phyloP scores from a whole-genome alignment of 2,888 invertebrate species.

The Volucella inanis region DNA sequence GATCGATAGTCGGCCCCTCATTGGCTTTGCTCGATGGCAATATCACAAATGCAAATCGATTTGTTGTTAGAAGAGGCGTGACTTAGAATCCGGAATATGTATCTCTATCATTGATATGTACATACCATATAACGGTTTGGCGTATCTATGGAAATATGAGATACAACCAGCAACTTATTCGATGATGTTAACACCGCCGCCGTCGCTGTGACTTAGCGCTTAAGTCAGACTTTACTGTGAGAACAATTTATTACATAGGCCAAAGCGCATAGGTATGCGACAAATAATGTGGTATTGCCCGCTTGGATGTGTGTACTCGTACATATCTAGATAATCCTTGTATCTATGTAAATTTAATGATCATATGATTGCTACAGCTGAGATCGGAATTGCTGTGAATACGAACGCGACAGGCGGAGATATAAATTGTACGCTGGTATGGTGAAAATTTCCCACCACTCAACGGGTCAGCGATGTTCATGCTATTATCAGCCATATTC shows the following conservation, averaged over 20 bases:
- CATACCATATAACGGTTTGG: slow-evolving; percentile 29
- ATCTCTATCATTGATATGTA: slow-evolving; percentile 42
- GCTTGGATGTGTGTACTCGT: slow-evolving; percentile 20
- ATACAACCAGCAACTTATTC: slow-evolving; percentile 13
- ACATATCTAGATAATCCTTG: slow-evolving; percentile 11
- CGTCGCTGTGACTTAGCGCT: not conserved
- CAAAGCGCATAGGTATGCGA: slow-evolving; percentile 46
- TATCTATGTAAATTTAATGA: slow-evolving; percentile 11
- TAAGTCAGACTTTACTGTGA: slow-evolving; percentile 17
- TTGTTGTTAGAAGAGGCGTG: slow-evolving; percentile 74
- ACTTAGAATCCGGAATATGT: slow-evolving; percentile 61
- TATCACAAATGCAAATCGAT: slow-evolving; percentile 74
- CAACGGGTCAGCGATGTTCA: slow-evolving; percentile 18
- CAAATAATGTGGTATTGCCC: slow-evolving; percentile 57
- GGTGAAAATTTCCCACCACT: slow-evolving; percentile 64
- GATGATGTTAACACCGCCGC: slow-evolving; percentile 1
- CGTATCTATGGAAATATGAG: slow-evolving; percentile 6
- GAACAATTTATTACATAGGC: slow-evolving; percentile 66
- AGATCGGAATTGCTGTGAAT: slow-evolving; percentile 26
- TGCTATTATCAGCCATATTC: slow-evolving; percentile 31
- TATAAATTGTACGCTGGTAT: slow-evolving; percentile 37
- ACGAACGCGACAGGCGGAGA: slow-evolving; percentile 36
- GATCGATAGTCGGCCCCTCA: slow-evolving; percentile 66
- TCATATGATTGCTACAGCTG: slow-evolving; percentile 12
- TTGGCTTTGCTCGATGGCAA: slow-evolving; percentile 68